These are phyloP conservation scores for Tetragnatha versicolor DNA, from an alignment of 1,140 invertebrate genomes.

Conservation along the genomic window DNA sequence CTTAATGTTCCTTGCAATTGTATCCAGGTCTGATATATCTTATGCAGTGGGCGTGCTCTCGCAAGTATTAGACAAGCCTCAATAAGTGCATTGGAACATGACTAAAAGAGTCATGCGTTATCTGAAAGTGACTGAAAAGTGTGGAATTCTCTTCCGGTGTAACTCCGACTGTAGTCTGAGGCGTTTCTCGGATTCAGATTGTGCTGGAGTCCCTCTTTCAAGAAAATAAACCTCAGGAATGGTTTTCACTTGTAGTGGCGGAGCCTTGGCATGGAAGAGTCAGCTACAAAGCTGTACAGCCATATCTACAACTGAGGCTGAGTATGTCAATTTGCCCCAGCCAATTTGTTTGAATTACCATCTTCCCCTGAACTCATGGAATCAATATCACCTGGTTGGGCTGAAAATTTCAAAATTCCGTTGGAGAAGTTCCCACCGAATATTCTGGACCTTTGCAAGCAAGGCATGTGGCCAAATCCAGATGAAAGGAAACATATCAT, in stretches of 20 bases:
- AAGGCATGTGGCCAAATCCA: too few relatives aligned
- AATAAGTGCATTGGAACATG: constrained; percentile 57
- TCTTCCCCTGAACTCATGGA: too few relatives aligned
- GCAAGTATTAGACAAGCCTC: background rate
- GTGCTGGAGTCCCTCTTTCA: constrained; percentile 58
- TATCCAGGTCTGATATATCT: constrained; percentile 65
- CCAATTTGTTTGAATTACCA: too few relatives aligned
- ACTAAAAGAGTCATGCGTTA: constrained; percentile 65
- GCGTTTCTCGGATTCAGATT: constrained; percentile 63
- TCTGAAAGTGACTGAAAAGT: constrained; percentile 62
- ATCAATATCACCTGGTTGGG: too few relatives aligned
- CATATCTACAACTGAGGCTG: constrained; percentile 42
- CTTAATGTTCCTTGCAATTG: constrained; percentile 64
- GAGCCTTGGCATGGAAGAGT: constrained; percentile 13
- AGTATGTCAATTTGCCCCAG: too few relatives aligned
- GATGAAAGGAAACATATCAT: too few relatives aligned
- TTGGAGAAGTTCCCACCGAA: too few relatives aligned
- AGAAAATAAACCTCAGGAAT: constrained; percentile 35
- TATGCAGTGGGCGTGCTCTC: constrained; percentile 61
- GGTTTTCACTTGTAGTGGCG: background rate
- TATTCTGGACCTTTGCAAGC: too few relatives aligned
- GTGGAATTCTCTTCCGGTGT: background rate
- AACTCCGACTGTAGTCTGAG: background rate
- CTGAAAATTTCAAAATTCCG: too few relatives aligned
- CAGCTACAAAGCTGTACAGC: background rate